Evolutionary conservation across 2,888 invertebrate species (phyloP), one percentile per base, ranked within the genome.

Genomic region (Lasioglossum morio): DNA sequence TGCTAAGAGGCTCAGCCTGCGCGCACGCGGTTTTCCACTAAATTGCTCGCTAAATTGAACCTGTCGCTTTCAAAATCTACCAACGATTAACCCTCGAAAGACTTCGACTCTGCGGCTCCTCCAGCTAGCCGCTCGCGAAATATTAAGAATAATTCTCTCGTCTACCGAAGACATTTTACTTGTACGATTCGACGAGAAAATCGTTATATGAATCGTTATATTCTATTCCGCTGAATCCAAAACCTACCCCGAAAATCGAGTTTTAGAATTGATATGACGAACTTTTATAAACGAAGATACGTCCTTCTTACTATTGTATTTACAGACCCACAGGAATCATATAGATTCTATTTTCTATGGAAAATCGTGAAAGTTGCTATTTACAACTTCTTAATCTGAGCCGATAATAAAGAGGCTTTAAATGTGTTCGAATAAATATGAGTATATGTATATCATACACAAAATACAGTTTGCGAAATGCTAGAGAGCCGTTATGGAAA

Each of bases 1-100:
- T n/a, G 60, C 70, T 77, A 77, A 60, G 19, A 19, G 74, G 77
- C 23, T 78, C 70, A 77, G 57, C 16, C 75, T 30, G 74, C 37
- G 30, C 43, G 70, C n/a, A n/a, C 30, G 48, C 43, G 81, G 46
- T 23, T 70, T 70, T 74, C 14, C 34, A 63, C 48, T 40, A 74
- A 84, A 84, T 84, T 78, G 74, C 74, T 48, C 73, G 43, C 77
- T 70, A 70, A 84, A 82, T 78, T 78, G 48, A 72, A 63, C 74
- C 74, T 53, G 48, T n/a, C 48, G 30, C 48, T n/a, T 77, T 46
- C 77, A 69, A 81, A 70, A 37, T n/a, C n/a, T 40, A n/a, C 40
- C 5, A n/a, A 23, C 70, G 70, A 70, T n/a, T 70, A 19, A 66
- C 66, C 19, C 12, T n/a, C 4, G n/a, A 57, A 30, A 66, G 30